Evolutionary conservation across 2,888 invertebrate genomes (phyloP).

Genomic region (Parochlus steinenii): DNA sequence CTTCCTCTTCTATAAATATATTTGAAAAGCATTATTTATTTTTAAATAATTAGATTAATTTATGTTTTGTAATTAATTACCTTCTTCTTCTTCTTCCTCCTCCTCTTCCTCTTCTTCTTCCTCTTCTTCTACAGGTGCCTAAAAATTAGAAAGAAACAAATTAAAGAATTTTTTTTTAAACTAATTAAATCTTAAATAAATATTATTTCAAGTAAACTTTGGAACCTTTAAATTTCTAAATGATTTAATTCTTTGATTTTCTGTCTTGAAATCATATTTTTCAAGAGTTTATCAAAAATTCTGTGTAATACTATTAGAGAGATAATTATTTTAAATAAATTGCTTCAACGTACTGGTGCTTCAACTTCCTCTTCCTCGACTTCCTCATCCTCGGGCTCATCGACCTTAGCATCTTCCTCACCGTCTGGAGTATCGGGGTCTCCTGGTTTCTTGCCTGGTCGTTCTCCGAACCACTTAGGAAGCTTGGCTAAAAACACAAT

Average conservation of each 20-base stretch:
- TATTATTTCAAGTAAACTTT: not conserved
- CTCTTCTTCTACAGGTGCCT: conserved; percentile 6
- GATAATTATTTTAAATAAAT: no score
- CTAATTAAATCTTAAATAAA: no score
- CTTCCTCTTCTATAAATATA: no score
- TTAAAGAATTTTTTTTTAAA: not conserved
- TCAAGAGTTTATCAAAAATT: not conserved
- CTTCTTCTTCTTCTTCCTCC: no score
- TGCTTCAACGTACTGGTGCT: conserved; percentile 29
- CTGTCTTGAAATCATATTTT: not conserved
- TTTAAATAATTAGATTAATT: no score
- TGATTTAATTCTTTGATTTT: not conserved
- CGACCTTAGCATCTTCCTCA: conserved; percentile 70
- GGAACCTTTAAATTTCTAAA: not conserved
- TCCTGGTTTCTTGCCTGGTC: conserved; percentile 82
- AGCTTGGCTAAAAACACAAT: conserved; percentile 51
- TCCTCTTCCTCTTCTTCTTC: conserved; percentile 12
- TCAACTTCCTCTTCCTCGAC: conserved; percentile 54
- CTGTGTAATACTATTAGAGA: not conserved
- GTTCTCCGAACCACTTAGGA: conserved; percentile 91
- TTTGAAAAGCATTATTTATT: no score
- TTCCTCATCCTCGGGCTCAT: conserved; percentile 51
- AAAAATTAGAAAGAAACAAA: not conserved
- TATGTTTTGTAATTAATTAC: no score
- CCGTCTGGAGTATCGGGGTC: conserved; percentile 83